Base-by-base conservation (phyloP, 1,140 invertebrate species). In the Solen grandis region DNA sequence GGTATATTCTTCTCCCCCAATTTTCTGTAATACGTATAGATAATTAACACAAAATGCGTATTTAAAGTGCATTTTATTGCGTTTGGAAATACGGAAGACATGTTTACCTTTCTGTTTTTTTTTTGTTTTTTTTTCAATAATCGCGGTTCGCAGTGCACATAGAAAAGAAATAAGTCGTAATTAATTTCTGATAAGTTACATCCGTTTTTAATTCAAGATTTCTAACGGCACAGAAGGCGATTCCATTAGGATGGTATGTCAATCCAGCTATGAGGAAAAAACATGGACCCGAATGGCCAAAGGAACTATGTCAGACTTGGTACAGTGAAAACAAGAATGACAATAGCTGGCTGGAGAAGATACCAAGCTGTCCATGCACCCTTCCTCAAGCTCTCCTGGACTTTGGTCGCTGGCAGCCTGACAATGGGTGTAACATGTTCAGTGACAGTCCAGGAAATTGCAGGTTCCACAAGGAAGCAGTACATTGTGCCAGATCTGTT, bases 401-500 rank as follows among this genome's bases (percentile, higher is more conserved):
- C 88, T 97, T 97, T 90, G 98, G 98, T 14, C 94, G 97, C 16
- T 99, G 96, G 89, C 93, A 97, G 82, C 96, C 98, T 0, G 97
- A 99, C 91, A 95, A 95, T 60, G 95, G 96, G 70, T 99, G 98
- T 88, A 86, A 89, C 69, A 77, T 90, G 59, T 98, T 99, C 91
- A 85, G 86, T 10, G 96, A 97, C 89, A 95, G 96, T 3, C 97
- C 98, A 92, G 96, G 96, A 2, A 95, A 95, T 59, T 99, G 98
- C 88, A 94, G 95, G 90, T 97, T 96, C 86, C 97, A 99, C 88
- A 95, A 95, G 86, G 96, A 96, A 27, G 96, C 97, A 31, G 93
- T 96, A 19, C 98, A 99, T 91, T 99, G 98, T 90, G 97, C 99
- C 10, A 95, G 95, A 87, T 97, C 96, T 76, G 97, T 96, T 62